Conservation (phyloP, 2,113 vertebrate genomes). For the Gopherus flavomarginatus region DNA sequence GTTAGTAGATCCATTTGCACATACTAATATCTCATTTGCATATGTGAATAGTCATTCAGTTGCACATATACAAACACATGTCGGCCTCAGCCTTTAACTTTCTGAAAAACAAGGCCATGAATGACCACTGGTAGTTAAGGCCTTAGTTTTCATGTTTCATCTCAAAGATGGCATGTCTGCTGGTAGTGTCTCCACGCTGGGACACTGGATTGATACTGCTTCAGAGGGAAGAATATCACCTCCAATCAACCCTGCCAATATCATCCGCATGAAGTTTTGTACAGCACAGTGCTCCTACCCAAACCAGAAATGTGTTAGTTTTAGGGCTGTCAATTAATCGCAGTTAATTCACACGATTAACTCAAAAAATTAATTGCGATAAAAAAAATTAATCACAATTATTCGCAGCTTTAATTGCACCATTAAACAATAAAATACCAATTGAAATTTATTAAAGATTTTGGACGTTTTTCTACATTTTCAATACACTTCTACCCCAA, state of each 20-base stretch:
- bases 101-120: neutral
- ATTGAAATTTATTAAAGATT: no score
- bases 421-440: no score
- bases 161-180: neutral
- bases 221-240: accelerated
- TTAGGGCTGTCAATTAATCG: no score
- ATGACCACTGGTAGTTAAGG: neutral
- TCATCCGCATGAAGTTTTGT: neutral
- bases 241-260: accelerated
- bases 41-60: neutral
- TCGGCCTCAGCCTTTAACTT: neutral
- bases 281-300: neutral
- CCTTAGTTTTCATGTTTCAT: accelerated
- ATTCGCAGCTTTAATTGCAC: no score
- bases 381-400: no score
- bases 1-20: accelerated
- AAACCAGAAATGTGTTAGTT: accelerated
- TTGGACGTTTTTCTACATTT: no score
- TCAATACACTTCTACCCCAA: no score
- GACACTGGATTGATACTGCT: accelerated
- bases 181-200: accelerated
- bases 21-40: neutral
- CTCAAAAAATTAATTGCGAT: no score
- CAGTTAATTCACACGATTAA: no score
- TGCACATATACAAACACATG: neutral